Evolutionary conservation across 2,797 vertebrate species (phyloP), one percentile per base, ranked within the genome.

Genomic region (Rachycentron canadum): DNA sequence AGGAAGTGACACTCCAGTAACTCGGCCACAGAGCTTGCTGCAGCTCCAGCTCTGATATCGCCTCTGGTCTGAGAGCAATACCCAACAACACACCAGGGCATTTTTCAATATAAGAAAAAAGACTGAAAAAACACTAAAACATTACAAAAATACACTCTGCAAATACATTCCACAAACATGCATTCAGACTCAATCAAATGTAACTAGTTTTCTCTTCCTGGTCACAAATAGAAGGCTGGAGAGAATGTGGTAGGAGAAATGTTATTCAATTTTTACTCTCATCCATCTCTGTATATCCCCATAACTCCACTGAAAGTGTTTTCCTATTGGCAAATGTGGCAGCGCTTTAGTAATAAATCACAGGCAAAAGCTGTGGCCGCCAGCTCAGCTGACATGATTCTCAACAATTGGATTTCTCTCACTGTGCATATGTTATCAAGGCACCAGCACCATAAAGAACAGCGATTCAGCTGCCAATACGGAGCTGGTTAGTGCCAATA

Each of bases 321-420:
- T 92, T 95, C 92, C 93, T 91, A 86, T 92, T 92, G 93, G 93
- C 91, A 94, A 94, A 94, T 91, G 86, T 89, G 89, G 84, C 78
- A 62, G 79, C 19, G 75, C 81, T 85, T 89, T 41, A 43, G 90
- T 82, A 89, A 95, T 95, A 95, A 94, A 95, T 95, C 93, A 93
- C 73, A 69, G 83, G 81, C 73, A 79, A 82, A 88, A 79, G 81
- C 85, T 81, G 66, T 58, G 84, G 56, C 83, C 88, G 71, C 67
- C 73, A 86, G 83, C 91, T 88, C 83, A 68, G 79, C 85, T 80
- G 83, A 92, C 89, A 90, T 81, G 62, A 89, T 83, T 87, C 82
- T 67, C 73, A 79, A 89, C 93, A 89, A 93, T 91, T 93, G 85
- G 82, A 90, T 94, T 88, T 85, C 73, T 89, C 76, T 70, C 40